phyloP scores from a whole-genome alignment of 2,888 invertebrate species.

The Brachyptera putata region DNA sequence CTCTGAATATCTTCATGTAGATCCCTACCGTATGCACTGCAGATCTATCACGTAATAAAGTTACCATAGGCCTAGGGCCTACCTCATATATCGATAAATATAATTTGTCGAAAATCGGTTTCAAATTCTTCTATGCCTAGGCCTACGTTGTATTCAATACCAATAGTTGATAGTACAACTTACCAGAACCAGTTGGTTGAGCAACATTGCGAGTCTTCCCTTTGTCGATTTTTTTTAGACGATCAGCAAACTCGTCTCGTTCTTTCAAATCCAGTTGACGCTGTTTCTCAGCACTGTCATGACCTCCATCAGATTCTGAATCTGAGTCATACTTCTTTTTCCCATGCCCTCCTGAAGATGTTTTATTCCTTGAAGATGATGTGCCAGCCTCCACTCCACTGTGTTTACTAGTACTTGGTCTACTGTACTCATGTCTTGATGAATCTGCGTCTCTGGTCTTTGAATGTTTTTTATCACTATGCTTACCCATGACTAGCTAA shows the following conservation, averaged over 20 bases:
- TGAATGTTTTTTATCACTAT: conserved; percentile 8
- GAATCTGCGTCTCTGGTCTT: background rate
- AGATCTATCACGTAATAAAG: too few species aligned
- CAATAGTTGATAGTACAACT: too few species aligned
- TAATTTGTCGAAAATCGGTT: too few species aligned
- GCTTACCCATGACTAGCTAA: conserved; percentile 15
- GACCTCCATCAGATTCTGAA: conserved; percentile 60
- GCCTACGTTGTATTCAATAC: too few species aligned
- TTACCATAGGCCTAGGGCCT: too few species aligned
- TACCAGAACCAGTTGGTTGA: conserved; percentile 44
- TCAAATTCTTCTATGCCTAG: too few species aligned
- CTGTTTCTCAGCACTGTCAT: conserved; percentile 63
- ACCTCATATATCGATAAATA: too few species aligned
- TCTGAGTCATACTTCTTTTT: conserved; percentile 22
- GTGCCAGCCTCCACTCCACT: background rate
- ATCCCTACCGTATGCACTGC: too few species aligned
- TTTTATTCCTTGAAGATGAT: background rate
- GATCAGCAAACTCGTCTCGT: conserved; percentile 88
- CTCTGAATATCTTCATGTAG: too few species aligned
- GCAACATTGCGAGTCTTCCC: conserved; percentile 76
- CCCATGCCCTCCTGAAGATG: conserved; percentile 1
- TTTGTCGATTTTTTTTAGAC: conserved; percentile 86
- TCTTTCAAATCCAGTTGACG: conserved; percentile 82
- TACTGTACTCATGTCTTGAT: conserved; percentile 2
- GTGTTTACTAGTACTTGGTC: conserved; percentile 4